Evolutionary conservation across 2,888 invertebrate genomes (phyloP).

Genomic region (Stenodera caucasica): DNA sequence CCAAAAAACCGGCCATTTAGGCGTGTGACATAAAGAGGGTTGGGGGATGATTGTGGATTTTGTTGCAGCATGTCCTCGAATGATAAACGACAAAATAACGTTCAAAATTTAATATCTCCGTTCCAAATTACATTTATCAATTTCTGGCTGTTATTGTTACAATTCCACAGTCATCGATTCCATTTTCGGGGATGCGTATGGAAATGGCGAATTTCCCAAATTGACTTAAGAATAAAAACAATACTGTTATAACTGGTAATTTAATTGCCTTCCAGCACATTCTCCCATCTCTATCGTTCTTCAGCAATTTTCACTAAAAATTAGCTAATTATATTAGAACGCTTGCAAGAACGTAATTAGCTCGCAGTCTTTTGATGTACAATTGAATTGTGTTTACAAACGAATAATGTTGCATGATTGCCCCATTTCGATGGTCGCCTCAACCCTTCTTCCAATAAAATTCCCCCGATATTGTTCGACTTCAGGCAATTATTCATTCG

Average conservation of each 20-base stretch:
- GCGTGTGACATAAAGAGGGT: neutral
- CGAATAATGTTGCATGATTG: no score
- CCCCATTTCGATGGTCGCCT: neutral
- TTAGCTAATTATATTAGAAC: neutral
- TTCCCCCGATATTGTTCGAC: neutral
- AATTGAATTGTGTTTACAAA: neutral
- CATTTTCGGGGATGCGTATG: no score
- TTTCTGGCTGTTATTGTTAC: neutral
- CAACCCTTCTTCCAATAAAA: neutral
- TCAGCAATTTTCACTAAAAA: neutral
- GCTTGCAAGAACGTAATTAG: neutral
- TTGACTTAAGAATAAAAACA: neutral
- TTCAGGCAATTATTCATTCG: constrained; percentile 27
- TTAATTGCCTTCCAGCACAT: neutral
- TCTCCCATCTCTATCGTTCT: neutral
- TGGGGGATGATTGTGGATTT: neutral
- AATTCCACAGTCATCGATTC: neutral
- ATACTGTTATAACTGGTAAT: neutral
- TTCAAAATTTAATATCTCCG: constrained; percentile 6
- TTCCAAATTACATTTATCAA: constrained; percentile 4
- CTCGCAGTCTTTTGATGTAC: neutral
- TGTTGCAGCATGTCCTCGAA: neutral
- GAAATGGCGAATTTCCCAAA: neutral
- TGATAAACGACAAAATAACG: constrained; percentile 8
- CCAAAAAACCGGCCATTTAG: neutral